Base-by-base conservation (phyloP, 2,797 vertebrate genomes). In the Thamnophis elegans region DNA sequence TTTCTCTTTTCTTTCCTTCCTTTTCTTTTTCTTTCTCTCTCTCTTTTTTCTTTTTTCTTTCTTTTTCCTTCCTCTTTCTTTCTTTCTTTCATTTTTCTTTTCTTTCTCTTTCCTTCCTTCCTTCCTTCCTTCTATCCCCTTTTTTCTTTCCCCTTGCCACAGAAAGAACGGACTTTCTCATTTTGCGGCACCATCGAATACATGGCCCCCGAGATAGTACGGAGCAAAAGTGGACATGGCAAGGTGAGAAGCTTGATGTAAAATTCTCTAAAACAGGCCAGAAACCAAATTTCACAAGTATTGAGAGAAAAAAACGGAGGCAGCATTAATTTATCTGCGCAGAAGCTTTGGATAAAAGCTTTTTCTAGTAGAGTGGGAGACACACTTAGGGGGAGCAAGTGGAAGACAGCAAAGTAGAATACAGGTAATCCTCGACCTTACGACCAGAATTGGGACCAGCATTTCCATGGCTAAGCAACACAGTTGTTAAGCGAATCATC, bases 121-220 rank as follows among this genome's bases (percentile, higher is more conserved):
- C 26, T 11, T 8, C n/a, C 4, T 10, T 16, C 8, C 0, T 16
- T 3, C 14, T 9, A 5, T 22, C 11, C 20, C 20, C n/a, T 53
- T 47, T 55, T 20, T 25, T 32, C 11, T 68, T 26, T 91, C 85
- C 87, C 10, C 32, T 18, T 4, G 53, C 32, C 47, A 82, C 87
- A 99, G 99, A 98, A 98, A 96, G 99, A 98, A 94, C 98, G 98
- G 91, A 99, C 99, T 6, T 99, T 98, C 96, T 99, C 99, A 1
- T 99, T 99, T 96, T 99, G 99, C 62, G 99, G 99, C 92, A 99
- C 99, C 68, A 99, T 99, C 0, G 99, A 99, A 95, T 99, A 99
- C 97, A 99, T 99, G 99, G 99, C 99, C n/a, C 99, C 99, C 0
- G 99, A 99, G 96, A 99, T 99, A 95, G 99, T 99, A 94, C 97